phyloP scores from a whole-genome alignment of 2,888 invertebrate species.

The Notodonta ziczac region DNA sequence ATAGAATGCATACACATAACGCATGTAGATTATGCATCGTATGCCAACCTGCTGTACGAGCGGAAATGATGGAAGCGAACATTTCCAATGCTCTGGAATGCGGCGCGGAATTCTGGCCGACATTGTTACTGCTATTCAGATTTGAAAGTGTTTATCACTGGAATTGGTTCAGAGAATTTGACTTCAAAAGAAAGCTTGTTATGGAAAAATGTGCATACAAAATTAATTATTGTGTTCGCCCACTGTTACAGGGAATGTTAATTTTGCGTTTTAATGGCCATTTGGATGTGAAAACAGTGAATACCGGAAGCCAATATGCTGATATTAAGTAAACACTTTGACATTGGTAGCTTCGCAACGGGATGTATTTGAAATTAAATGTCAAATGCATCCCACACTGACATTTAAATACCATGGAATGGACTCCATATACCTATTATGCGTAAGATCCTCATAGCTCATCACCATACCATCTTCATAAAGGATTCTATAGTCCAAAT shows the following conservation, averaged over 20 bases:
- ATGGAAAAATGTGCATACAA: not conserved
- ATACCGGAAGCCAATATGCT: too few species aligned
- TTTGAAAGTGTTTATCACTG: slow-evolving; percentile 13
- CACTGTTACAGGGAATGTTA: not conserved
- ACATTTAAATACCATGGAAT: too few species aligned
- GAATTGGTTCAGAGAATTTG: slow-evolving; percentile 11
- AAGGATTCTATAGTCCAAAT: too few species aligned
- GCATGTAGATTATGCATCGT: slow-evolving; percentile 22
- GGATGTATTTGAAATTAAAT: too few species aligned
- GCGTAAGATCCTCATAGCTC: too few species aligned
- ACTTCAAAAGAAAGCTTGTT: slow-evolving; percentile 2
- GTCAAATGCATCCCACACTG: too few species aligned
- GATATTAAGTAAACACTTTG: not conserved
- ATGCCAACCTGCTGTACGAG: slow-evolving; percentile 23
- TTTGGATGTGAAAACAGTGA: not conserved
- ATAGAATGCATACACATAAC: slow-evolving; percentile 19
- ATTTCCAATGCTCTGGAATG: slow-evolving; percentile 38
- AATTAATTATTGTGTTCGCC: not conserved
- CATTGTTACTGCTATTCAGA: slow-evolving; percentile 18
- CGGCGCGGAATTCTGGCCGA: slow-evolving; percentile 22
- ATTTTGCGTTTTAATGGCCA: not conserved
- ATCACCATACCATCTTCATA: too few species aligned
- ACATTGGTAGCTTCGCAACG: too few species aligned
- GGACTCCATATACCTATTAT: too few species aligned
- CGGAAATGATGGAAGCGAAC: slow-evolving; percentile 29